Conservation (phyloP, 2,113 vertebrate species). For the Istiophorus platypterus region DNA sequence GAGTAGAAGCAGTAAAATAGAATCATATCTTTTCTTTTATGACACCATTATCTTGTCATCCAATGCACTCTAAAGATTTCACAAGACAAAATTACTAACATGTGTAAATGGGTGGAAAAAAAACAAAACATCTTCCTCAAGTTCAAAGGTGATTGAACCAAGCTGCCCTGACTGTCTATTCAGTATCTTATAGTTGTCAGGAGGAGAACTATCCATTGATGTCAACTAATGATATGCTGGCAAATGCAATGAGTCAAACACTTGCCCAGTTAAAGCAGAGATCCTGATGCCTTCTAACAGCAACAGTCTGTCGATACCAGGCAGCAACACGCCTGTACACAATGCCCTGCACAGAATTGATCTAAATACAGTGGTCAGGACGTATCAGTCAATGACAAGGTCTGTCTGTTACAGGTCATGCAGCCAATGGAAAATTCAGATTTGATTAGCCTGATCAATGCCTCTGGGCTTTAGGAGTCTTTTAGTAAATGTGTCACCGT, state of each 20-base stretch:
- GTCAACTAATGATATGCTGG: background rate
- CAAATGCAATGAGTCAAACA: slow-evolving; percentile 13
- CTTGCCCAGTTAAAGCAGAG: background rate
- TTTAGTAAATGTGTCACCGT: slow-evolving; percentile 21
- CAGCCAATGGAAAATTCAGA: slow-evolving; percentile 56
- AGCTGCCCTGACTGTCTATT: background rate
- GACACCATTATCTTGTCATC: background rate
- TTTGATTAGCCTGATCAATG: slow-evolving; percentile 41
- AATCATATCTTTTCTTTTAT: no score
- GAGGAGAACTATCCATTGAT: background rate
- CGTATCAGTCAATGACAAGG: slow-evolving; percentile 20
- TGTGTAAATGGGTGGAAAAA: background rate
- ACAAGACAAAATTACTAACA: background rate
- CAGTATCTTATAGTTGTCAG: background rate
- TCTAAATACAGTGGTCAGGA: slow-evolving; percentile 43
- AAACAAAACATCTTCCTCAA: background rate
- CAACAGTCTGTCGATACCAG: slow-evolving; percentile 22
- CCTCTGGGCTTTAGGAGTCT: background rate
- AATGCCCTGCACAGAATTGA: slow-evolving; percentile 44
- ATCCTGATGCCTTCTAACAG: slow-evolving; percentile 22
- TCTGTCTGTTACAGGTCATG: slow-evolving; percentile 35
- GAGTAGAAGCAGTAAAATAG: background rate
- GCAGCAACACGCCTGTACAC: slow-evolving; percentile 37
- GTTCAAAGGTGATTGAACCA: background rate
- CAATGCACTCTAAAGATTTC: background rate